Base-by-base conservation (phyloP, 2,113 vertebrate genomes). In the Corythoichthys intestinalis region DNA sequence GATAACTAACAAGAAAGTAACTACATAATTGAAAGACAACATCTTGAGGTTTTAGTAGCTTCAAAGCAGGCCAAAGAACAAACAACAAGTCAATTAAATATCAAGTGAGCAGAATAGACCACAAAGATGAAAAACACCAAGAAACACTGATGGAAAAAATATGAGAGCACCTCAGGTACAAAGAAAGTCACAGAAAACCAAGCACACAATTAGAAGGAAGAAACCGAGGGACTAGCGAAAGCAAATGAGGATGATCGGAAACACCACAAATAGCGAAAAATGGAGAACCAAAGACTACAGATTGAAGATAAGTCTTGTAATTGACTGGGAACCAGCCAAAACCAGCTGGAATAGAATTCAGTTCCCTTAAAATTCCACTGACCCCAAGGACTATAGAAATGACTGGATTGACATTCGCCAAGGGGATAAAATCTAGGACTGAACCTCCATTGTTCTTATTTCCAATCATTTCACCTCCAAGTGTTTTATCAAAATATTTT, bases 131-230 rank as follows among this genome's bases (percentile, higher is more conserved):
- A 41, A 60, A 61, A 39, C 59, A 61, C 59, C 38, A 61, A 38
- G 59, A n/a, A 38, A 41, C 38, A 41, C 59, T 9, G 41, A 59
- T 41, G n/a, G 15, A 28, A 61, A n/a, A 61, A 61, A 61, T 61
- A 41, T n/a, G 15, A n/a, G 3, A 41, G 38, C 11, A 61, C 8
- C 35, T 15, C 20, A 15, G 38, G 2, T 41, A 61, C 38, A 41
- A 41, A 41, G 58, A 61, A 34, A 59, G 12, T 6, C 57, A 38
- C 56, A 13, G 56, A 57, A n/a, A 39, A 61, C 58, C 10, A n/a
- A 41, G 39, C n/a, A 41, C 58, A 41, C 7, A 38, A 61, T 4
- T n/a, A 4, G 9, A 39, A 14, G 12, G 12, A 39, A 14, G 58
- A 60, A 17, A 17, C 15, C 4, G 17, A 41, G 15, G 14, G 15